These are phyloP conservation scores for Caranx ignobilis DNA, from an alignment of 2,113 vertebrate species.

Conservation along the genomic window DNA sequence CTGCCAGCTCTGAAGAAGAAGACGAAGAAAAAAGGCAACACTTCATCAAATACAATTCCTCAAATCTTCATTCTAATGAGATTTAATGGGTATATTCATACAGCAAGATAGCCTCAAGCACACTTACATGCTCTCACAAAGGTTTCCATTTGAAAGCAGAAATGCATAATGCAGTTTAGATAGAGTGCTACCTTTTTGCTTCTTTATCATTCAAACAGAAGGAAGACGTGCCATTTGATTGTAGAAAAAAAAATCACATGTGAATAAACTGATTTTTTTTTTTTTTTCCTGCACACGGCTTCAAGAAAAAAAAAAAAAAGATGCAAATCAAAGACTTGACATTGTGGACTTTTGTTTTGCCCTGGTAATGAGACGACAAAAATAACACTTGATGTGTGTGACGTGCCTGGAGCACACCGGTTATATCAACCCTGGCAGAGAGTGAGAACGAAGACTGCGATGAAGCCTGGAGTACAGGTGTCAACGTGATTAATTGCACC, in stretches of 20 bases:
- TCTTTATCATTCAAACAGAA: slow-evolving; percentile 4
- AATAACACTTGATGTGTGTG: slow-evolving; percentile 32
- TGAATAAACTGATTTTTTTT: not conserved
- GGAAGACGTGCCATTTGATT: not conserved
- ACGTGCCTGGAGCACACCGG: slow-evolving; percentile 19
- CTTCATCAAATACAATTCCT: slow-evolving; percentile 28
- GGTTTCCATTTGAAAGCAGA: slow-evolving; percentile 22
- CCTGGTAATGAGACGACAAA: slow-evolving; percentile 51
- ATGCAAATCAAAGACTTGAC: not conserved
- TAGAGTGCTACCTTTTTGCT: slow-evolving; percentile 3
- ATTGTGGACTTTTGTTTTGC: slow-evolving; percentile 29
- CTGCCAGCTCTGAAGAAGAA: slow-evolving; percentile 2
- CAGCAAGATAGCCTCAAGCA: slow-evolving; percentile 13
- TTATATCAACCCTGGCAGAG: slow-evolving; percentile 35
- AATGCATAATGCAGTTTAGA: slow-evolving; percentile 10
- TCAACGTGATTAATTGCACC: slow-evolving; percentile 82
- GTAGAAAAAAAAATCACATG: not conserved
- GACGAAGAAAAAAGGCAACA: slow-evolving; percentile 2
- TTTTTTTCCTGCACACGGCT: not conserved
- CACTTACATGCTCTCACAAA: not conserved
- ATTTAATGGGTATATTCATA: slow-evolving; percentile 37
- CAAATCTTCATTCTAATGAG: slow-evolving; percentile 39
- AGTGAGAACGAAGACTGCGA: slow-evolving; percentile 42
- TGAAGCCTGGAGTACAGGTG: slow-evolving; percentile 68
- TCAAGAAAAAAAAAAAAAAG: slow-evolving; percentile 24